These are phyloP conservation scores for Chlamydotis undulata DNA, from an alignment of 2,113 vertebrate genomes.

Conservation along the genomic window DNA sequence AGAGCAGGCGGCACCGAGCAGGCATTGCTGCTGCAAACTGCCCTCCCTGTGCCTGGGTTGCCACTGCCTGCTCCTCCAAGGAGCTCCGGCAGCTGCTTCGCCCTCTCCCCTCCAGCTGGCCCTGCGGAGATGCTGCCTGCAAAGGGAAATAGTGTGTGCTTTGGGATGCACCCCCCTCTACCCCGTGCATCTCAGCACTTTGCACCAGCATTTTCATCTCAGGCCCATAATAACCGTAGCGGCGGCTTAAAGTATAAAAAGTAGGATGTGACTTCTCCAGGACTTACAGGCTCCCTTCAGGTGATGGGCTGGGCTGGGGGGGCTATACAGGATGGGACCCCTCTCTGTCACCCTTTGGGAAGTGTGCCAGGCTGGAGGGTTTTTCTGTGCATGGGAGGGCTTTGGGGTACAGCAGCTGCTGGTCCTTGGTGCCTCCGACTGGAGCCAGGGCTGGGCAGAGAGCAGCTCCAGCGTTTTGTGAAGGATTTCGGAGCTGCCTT, in stretches of 20 bases:
- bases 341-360: too few species aligned
- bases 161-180: not conserved
- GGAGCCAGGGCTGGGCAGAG: not conserved
- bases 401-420: not conserved
- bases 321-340: not conserved
- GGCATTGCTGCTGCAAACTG: not conserved
- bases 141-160: not conserved
- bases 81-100: not conserved
- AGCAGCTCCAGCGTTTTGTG: not conserved
- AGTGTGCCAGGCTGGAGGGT: not conserved
- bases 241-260: not conserved
- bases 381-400: not conserved
- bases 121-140: not conserved
- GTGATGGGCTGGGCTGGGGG: not conserved
- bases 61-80: rapidly evolving
- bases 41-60: rapidly evolving
- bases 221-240: too few species aligned
- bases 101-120: not conserved
- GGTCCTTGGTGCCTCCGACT: not conserved
- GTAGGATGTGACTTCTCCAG: not conserved
- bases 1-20: rapidly evolving
- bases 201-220: not conserved
- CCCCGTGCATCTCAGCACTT: not conserved
- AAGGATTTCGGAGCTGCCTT: conserved; percentile 19
- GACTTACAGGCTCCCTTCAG: not conserved